A percentile compares a stretch with the other conserved stretches of the same genome.
Evolutionary conservation across 2,888 invertebrate genomes (phyloP).

Genomic region (Hartigia nigra): DNA sequence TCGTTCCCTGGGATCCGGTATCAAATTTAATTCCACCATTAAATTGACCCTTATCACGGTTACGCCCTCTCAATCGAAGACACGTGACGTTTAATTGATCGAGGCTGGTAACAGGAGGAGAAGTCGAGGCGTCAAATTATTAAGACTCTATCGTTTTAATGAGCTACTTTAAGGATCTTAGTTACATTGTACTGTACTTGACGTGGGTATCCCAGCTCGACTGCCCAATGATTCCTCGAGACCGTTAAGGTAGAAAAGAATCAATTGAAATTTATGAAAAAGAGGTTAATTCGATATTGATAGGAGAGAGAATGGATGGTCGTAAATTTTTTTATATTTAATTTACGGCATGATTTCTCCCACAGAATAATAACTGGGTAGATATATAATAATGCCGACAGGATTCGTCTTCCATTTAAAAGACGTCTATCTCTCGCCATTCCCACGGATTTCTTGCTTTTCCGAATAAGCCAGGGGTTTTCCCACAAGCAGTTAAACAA

Average conservation of each 20-base stretch:
- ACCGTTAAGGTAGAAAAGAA: not conserved
- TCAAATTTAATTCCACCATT: slow-evolving; percentile 31
- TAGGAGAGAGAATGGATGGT: not conserved
- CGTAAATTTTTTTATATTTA: not conserved
- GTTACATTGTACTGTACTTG: not conserved
- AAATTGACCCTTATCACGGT: slow-evolving; percentile 38
- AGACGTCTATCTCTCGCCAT: not conserved
- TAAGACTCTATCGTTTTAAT: not conserved
- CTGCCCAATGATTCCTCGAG: not conserved
- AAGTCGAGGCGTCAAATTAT: not conserved
- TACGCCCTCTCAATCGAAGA: not conserved
- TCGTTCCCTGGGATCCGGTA: slow-evolving; percentile 15
- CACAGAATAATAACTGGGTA: not conserved
- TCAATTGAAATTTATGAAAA: not conserved
- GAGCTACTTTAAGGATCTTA: not conserved
- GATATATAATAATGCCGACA: not conserved
- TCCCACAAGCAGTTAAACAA: slow-evolving; percentile 38
- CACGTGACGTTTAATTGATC: slow-evolving; percentile 21
- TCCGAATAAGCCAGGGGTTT: slow-evolving; percentile 21
- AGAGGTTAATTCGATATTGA: not conserved
- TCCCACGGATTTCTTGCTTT: slow-evolving; percentile 14
- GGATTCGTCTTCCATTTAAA: not conserved
- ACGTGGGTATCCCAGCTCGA: not conserved
- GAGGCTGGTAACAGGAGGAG: not conserved
- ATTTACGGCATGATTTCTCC: not conserved